These are phyloP conservation scores for Pseudorhombus dupliciocellatus DNA, from an alignment of 2,113 vertebrate genomes.

Conservation along the genomic window DNA sequence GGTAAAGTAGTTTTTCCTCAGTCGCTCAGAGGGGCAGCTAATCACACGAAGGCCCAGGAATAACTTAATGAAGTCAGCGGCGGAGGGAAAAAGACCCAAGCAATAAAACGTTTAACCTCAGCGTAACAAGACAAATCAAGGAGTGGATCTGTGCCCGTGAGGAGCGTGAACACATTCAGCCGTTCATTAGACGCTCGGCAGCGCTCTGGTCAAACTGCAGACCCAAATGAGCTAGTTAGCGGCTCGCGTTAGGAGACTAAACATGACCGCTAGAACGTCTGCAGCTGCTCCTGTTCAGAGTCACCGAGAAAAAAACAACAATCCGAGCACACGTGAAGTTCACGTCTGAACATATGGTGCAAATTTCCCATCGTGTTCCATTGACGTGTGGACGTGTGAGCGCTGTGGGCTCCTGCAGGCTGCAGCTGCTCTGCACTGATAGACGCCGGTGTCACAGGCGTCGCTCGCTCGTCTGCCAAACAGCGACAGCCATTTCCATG, in stretches of 20 bases:
- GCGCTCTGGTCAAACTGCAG: constrained; percentile 64
- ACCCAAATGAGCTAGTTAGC: constrained; percentile 69
- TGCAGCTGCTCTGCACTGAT: no score
- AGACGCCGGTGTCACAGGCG: constrained; percentile 64
- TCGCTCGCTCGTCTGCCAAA: constrained; percentile 62
- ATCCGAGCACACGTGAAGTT: neutral
- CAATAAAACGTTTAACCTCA: constrained; percentile 81
- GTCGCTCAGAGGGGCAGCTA: constrained; percentile 56
- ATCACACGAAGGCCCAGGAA: constrained; percentile 60
- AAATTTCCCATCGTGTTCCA: neutral
- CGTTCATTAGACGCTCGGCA: constrained; percentile 77
- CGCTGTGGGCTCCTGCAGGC: constrained; percentile 23
- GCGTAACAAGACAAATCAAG: constrained; percentile 77
- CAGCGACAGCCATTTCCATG: constrained; percentile 74
- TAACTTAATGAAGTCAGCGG: constrained; percentile 72
- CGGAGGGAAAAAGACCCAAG: constrained; percentile 47
- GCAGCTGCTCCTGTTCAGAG: constrained; percentile 34
- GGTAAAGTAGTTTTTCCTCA: constrained; percentile 25
- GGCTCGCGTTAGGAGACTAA: constrained; percentile 64
- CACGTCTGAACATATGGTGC: neutral
- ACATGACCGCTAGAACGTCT: no score
- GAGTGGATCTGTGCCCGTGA: constrained; percentile 73
- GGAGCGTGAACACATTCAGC: constrained; percentile 75
- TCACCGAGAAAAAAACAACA: no score
- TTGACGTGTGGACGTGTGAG: neutral